phyloP scores from a whole-genome alignment of 2,888 invertebrate genomes.

The Callyntrura sp. region DNA sequence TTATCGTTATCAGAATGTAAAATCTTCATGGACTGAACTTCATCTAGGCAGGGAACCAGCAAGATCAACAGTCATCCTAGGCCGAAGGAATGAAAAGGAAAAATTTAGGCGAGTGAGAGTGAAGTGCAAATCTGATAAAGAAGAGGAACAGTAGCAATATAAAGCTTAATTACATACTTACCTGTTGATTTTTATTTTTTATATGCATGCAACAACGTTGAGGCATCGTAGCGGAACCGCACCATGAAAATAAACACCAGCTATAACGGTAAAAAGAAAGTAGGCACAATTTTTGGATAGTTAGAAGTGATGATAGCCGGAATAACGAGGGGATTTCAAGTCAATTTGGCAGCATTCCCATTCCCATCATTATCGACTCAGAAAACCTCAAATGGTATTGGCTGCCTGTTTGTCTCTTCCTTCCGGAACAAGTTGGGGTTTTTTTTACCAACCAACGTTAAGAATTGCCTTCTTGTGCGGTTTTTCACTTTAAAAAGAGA shows the following conservation, averaged over 20 bases:
- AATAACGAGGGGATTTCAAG: slow-evolving; percentile 10
- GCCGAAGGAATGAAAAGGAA: neutral
- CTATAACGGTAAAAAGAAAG: slow-evolving; percentile 8
- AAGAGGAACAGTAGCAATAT: neutral
- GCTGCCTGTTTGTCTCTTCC: neutral
- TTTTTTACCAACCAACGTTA: neutral
- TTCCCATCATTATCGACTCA: neutral
- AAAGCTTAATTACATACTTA: slow-evolving; percentile 2
- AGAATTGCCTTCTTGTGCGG: neutral
- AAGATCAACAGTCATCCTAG: neutral
- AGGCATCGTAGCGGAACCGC: slow-evolving; percentile 5
- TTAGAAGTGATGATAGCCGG: neutral
- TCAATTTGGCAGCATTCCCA: slow-evolving; percentile 42
- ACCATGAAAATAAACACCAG: neutral
- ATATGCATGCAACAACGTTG: neutral
- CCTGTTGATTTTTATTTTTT: neutral
- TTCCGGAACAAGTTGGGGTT: slow-evolving; percentile 27
- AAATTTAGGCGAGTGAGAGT: slow-evolving; percentile 5
- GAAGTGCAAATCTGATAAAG: slow-evolving; percentile 1
- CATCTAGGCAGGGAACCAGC: neutral
- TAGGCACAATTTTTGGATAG: neutral
- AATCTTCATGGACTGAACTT: slow-evolving; percentile 41
- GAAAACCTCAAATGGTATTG: neutral
- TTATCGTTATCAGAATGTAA: slow-evolving; percentile 16
- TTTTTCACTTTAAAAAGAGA: neutral